Conservation (phyloP, 2,888 invertebrate species). For the Drosophila koepferae region DNA sequence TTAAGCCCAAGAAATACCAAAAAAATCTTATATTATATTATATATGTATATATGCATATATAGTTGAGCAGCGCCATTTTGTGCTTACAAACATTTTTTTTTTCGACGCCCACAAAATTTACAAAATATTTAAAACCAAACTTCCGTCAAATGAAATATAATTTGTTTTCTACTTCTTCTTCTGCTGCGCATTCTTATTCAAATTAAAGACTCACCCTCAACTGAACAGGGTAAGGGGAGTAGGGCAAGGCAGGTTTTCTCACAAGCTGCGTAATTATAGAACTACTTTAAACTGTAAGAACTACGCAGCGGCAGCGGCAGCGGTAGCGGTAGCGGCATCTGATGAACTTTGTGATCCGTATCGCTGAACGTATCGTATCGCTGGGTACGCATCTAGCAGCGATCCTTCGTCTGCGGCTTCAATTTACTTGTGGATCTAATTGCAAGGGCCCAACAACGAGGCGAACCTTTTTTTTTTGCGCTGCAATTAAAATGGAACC, state of each 20-base stretch:
- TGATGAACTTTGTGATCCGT: slow-evolving; percentile 35
- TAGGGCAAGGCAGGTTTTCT: slow-evolving; percentile 59
- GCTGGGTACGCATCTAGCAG: slow-evolving; percentile 57
- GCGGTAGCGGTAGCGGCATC: slow-evolving; percentile 9
- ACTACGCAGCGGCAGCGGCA: slow-evolving; percentile 29
- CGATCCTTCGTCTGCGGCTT: slow-evolving; percentile 75
- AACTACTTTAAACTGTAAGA: slow-evolving; percentile 44
- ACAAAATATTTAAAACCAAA: slow-evolving; percentile 80
- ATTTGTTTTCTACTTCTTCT: too few relatives aligned
- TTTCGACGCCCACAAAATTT: slow-evolving; percentile 78
- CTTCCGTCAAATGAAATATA: slow-evolving; percentile 66
- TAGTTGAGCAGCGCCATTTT: slow-evolving; percentile 69
- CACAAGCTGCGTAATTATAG: slow-evolving; percentile 76
- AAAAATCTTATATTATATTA: background rate
- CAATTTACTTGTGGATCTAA: slow-evolving; percentile 75
- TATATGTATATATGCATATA: slow-evolving; percentile 6
- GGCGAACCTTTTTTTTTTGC: slow-evolving; percentile 60
- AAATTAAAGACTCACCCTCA: slow-evolving; percentile 52
- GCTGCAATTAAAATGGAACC: slow-evolving; percentile 78
- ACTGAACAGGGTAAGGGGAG: background rate
- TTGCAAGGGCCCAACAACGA: slow-evolving; percentile 58
- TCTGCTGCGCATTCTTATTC: slow-evolving; percentile 62
- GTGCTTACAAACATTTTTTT: slow-evolving; percentile 32
- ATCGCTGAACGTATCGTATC: slow-evolving; percentile 61
- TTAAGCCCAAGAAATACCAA: slow-evolving; percentile 9